Conservation (phyloP, 2,797 vertebrate species). For the Hylomyscus alleni region DNA sequence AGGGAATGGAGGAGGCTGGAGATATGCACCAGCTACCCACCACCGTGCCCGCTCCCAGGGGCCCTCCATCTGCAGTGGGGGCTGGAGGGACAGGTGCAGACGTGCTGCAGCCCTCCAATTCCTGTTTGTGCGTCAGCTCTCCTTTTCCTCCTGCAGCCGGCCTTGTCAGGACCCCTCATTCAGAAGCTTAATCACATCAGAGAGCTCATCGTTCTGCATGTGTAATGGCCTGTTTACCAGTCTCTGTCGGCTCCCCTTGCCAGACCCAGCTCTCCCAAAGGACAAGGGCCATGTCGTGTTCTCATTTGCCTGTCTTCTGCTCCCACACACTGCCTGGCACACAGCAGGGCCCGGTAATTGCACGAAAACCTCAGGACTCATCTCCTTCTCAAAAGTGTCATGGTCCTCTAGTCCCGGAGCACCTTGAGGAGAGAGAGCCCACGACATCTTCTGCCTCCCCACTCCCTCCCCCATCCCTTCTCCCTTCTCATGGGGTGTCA, state of each 20-base stretch:
- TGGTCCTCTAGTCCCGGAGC: neutral
- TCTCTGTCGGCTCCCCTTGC: constrained; percentile 60
- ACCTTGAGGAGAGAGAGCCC: neutral
- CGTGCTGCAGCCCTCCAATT: neutral
- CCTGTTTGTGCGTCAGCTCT: constrained; percentile 26
- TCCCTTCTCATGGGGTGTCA: neutral
- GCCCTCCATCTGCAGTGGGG: neutral
- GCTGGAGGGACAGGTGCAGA: neutral
- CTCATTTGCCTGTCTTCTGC: constrained; percentile 58
- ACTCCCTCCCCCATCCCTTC: too few relatives aligned
- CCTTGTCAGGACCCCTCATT: constrained; percentile 73
- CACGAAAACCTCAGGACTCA: neutral
- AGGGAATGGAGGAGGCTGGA: neutral
- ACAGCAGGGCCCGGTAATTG: neutral
- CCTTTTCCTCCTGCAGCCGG: constrained; percentile 15
- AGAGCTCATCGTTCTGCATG: constrained; percentile 58
- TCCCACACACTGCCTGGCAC: constrained; percentile 75
- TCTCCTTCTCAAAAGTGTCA: neutral
- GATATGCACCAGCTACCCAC: neutral
- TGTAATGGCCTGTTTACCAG: constrained; percentile 82
- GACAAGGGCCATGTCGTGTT: constrained; percentile 63
- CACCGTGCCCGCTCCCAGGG: neutral
- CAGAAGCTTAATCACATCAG: constrained; percentile 79
- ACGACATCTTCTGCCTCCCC: rapidly evolving
- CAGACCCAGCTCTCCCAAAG: constrained; percentile 78